Conservation (phyloP, 1,140 invertebrate genomes). For the Brachionus koreanus region DNA sequence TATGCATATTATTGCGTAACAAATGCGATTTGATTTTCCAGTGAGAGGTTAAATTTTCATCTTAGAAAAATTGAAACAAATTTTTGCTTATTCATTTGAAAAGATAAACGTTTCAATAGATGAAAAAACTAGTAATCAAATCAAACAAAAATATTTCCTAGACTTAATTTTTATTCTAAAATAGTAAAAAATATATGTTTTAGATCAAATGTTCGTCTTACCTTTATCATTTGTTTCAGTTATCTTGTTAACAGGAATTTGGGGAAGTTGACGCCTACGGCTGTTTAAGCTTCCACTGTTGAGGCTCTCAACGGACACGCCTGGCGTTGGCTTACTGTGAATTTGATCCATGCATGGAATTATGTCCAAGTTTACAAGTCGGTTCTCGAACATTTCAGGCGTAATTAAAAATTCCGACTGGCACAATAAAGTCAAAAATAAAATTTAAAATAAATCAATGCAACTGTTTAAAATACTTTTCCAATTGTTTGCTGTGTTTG, state of each 20-base stretch:
- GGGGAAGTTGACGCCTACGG: background rate
- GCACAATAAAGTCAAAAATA: background rate
- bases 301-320: background rate
- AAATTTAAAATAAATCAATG: background rate
- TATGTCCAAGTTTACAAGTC: background rate
- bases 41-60: too few relatives aligned
- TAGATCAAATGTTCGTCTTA: background rate
- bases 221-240: background rate
- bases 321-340: background rate
- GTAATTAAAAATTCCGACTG: background rate
- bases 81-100: too few relatives aligned
- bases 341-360: background rate
- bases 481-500: background rate
- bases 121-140: too few relatives aligned
- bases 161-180: background rate
- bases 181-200: background rate
- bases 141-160: background rate
- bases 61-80: too few relatives aligned
- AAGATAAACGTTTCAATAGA: too few relatives aligned
- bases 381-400: constrained; percentile 15
- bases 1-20: background rate
- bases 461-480: background rate
- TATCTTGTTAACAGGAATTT: constrained; percentile 7
- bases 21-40: background rate
- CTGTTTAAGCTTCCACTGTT: constrained; percentile 32